Evolutionary conservation across 2,113 vertebrate species (phyloP), one percentile per base, ranked within the genome.

Genomic region (Typhlomys cinereus): DNA sequence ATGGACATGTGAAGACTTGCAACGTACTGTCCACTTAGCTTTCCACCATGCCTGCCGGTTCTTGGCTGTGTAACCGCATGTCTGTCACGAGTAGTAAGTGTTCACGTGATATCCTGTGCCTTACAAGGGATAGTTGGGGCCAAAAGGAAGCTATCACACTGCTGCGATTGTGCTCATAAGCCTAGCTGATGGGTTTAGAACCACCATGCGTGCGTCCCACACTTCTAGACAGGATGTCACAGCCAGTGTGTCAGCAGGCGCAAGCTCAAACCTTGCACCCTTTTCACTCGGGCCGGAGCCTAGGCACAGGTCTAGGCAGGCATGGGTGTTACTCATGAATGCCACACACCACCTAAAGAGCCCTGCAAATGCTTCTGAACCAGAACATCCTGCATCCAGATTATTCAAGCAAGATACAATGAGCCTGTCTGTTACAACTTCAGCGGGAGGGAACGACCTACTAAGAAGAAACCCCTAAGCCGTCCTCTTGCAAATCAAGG

Each of bases 391-490:
- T 25, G 29, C 4, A 34, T 79, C 61, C 23, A 46, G 93, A 85
- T 96, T 95, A 92, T 83, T 59, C 52, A 71, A 57, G 82, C 36
- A 80, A 70, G 57, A 76, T 90, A 62, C 54, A 94, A 92, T 85
- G 93, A 89, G 83, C 29, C 74, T 14, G 39, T 4, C 27, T 9
- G 25, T n/a, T 92, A 54, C 52, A 78, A 69, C 69, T 61, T 1
- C 86, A 88, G 59, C 79, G 96, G 92, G 21, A 80, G 64, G 94
- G 96, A 97, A 96, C 95, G 29, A 88, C 78, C 95, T 95, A 93
- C 83, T 57, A 85, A 59, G 66, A 76, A 48, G 89, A 94, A 85
- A 97, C 67, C 29, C 52, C 88, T 92, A 71, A 97, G 88, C 88
- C 52, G 92, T 85, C 84, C 57, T 88, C 2, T 57, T 93, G 57